Base-by-base conservation (phyloP, 2,888 invertebrate species). In the Onchidella celtica region DNA sequence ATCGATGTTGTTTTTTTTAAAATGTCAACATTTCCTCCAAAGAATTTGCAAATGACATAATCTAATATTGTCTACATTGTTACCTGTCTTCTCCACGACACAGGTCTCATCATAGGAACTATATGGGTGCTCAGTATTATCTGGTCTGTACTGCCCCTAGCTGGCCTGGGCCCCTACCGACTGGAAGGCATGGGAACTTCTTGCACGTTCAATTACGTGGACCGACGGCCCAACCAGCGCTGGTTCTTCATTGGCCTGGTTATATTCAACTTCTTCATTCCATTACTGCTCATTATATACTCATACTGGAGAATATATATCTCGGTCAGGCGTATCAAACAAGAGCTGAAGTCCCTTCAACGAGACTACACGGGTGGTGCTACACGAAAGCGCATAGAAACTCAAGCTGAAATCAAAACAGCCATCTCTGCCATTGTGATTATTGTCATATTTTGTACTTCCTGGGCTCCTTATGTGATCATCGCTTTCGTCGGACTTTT, bases 391-490 rank as follows among this genome's bases (percentile, higher is more conserved):
- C 63, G 70, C 17, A 14, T 61, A 3, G 21, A 4, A 24, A 73
- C 34, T 11, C 55, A 81, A 17, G 65, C 79, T 2, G 83, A 84
- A 27, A 36, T 79, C 14, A 69, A 32, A 57, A 81, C 78, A 4
- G 81, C 81, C 3, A 57, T 61, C 27, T 59, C 76, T 24, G 68
- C 66, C 2, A 40, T 88, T 0, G 61, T 85, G 17, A 85, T 89
- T n/a, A 85, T 88, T 29, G n/a, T 76, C 24, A 69, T 97, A 84
- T 97, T 97, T 95, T 96, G 97, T 89, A 89, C 95, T 14, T 95
- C 97, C 0, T 97, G 97, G 97, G 96, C 96, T 0, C 97, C 97
- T 0, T 97, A 97, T 90, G 95, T 97, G 0, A 92, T 96, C 0
- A 95, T 97, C 0, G 95, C 97, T n/a, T 94, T 97, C 40, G 91